Evolutionary conservation across 2,113 vertebrate genomes (phyloP).

Genomic region (Oreochromis aureus): DNA sequence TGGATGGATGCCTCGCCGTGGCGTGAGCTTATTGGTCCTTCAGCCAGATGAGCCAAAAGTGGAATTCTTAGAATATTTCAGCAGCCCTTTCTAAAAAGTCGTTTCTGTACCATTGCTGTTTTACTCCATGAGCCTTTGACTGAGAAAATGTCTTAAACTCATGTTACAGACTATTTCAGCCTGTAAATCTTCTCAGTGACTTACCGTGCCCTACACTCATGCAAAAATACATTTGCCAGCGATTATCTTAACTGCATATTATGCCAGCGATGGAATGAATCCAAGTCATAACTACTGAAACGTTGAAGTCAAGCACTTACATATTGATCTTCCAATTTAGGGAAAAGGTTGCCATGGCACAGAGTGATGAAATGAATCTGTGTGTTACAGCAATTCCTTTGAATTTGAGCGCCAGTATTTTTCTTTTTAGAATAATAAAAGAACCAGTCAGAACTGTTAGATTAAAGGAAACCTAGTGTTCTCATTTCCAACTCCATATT

Average conservation of each 20-base stretch:
- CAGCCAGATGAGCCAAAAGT: background rate
- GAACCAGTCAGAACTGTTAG: background rate
- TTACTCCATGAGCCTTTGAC: background rate
- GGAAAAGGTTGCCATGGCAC: background rate
- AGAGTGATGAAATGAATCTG: background rate
- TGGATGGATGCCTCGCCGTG: background rate
- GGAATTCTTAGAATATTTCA: background rate
- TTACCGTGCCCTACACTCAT: background rate
- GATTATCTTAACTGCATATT: background rate
- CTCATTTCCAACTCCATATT: background rate
- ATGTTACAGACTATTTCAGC: background rate
- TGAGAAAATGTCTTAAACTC: background rate
- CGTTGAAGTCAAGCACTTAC: background rate
- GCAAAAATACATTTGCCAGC: background rate
- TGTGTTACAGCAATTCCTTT: background rate
- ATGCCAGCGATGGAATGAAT: background rate
- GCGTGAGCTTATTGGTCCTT: background rate
- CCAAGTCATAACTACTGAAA: background rate
- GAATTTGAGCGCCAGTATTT: background rate
- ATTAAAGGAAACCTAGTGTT: background rate
- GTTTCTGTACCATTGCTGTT: background rate
- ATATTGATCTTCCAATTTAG: background rate
- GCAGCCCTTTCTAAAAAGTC: accelerated
- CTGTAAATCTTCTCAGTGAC: background rate
- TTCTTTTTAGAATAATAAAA: background rate